Conservation (phyloP, 1,140 invertebrate genomes). For the Condylostylus longicornis region DNA sequence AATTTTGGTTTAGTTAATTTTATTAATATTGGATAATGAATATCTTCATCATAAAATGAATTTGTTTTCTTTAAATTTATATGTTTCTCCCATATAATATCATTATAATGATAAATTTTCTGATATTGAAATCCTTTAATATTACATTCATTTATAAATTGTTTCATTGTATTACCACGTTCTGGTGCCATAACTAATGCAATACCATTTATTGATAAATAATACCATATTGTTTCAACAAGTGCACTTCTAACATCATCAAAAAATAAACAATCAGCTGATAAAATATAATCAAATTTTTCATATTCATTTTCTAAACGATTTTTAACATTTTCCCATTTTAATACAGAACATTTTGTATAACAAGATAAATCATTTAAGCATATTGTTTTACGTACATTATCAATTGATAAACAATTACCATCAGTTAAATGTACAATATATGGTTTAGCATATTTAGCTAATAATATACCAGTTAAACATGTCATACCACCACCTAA, state of each 20-base stretch:
- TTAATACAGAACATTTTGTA: slow-evolving; percentile 33
- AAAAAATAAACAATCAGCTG: slow-evolving; percentile 72
- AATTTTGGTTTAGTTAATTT: slow-evolving; percentile 40
- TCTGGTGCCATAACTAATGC: slow-evolving; percentile 63
- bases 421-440: slow-evolving; percentile 59
- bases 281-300: slow-evolving; percentile 53
- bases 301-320: slow-evolving; percentile 14
- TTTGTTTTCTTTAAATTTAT: slow-evolving; percentile 38
- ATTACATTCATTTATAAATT: slow-evolving; percentile 46
- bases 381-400: slow-evolving; percentile 48
- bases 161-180: slow-evolving; percentile 52
- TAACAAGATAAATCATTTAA: slow-evolving; percentile 41
- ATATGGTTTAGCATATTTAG: slow-evolving; percentile 46
- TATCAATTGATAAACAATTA: slow-evolving; percentile 59
- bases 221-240: slow-evolving; percentile 50
- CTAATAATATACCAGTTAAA: slow-evolving; percentile 58
- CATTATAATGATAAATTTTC: slow-evolving; percentile 43
- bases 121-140: slow-evolving; percentile 41
- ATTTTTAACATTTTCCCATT: slow-evolving; percentile 33
- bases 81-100: slow-evolving; percentile 49
- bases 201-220: slow-evolving; percentile 46
- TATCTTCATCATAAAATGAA: slow-evolving; percentile 48
- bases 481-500: slow-evolving; percentile 77
- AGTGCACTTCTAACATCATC: slow-evolving; percentile 58
- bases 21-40: slow-evolving; percentile 51